A percentile compares a stretch with the other conserved stretches of the same genome.
Conservation (phyloP, 2,888 invertebrate species). For the Idaea straminata region DNA sequence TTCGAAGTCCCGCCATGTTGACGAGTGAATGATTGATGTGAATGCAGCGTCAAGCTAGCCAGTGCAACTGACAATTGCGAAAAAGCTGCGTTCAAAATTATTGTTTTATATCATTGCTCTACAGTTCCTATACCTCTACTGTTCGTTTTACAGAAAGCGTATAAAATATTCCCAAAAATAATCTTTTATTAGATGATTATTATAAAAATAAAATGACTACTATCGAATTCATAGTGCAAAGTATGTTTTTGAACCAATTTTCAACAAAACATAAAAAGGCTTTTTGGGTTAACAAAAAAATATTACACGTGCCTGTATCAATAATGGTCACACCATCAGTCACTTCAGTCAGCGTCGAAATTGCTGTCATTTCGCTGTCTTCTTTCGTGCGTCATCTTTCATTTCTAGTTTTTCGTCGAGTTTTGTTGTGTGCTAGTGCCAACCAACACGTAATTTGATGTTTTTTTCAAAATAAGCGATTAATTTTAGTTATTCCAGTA, state of each 20-base stretch:
- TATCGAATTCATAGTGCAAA: too few relatives aligned
- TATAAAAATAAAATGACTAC: too few relatives aligned
- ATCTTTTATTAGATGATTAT: too few relatives aligned
- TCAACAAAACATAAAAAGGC: too few relatives aligned
- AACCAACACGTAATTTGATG: neutral
- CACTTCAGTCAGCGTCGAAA: neutral
- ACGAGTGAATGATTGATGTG: neutral
- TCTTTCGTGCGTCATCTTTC: constrained; percentile 7
- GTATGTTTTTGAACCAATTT: too few relatives aligned
- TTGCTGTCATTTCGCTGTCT: neutral
- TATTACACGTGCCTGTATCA: constrained; percentile 8
- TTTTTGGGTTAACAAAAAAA: neutral
- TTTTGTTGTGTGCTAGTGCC: neutral
- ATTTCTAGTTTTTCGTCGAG: constrained; percentile 1
- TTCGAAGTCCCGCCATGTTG: neutral
- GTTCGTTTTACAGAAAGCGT: too few relatives aligned
- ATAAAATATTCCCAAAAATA: too few relatives aligned
- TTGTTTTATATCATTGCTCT: too few relatives aligned
- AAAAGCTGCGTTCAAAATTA: too few relatives aligned
- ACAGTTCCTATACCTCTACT: too few relatives aligned
- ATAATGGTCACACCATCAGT: neutral
- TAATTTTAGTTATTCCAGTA: neutral
- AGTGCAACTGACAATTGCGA: too few relatives aligned
- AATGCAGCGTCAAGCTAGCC: neutral
- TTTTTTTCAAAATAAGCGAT: neutral